Base-by-base conservation (phyloP, 2,113 vertebrate genomes). In the Vicugna pacos region DNA sequence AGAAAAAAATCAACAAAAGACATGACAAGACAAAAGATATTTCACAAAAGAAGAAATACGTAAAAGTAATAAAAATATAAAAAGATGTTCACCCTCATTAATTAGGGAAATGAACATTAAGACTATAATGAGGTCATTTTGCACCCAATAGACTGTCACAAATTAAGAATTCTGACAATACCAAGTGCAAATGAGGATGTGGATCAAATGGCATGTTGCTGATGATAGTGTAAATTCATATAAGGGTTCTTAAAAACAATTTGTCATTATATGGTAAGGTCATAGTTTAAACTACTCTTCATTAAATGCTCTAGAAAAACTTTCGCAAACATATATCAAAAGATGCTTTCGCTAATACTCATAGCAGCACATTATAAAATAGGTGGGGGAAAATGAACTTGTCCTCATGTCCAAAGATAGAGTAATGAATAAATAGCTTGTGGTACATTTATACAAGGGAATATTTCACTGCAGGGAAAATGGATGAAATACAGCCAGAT, bases 11-110 rank as follows among this genome's bases (percentile, higher is more conserved):
- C 30, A 19, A 58, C 35, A 80, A 86, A 93, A 70, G 1, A n/a
- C 19, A 24, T 46, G 5, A 92, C 28, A 75, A 62, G 62, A 91
- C 22, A 72, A 38, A 62, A 94, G 17, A 4, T 32, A 75, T 56
- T 69, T 97, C 15, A 81, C 32, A 60, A 46, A 54, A 60, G 20
- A 93, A 82, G 22, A 84, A 65, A 48, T 20, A 76, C 13, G 7
- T 24, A 86, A 92, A 28, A 70, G 22, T 58, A 94, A 73, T 79
- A 54, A 92, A 93, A 95, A 85, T 8, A 79, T 19, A 46, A 79
- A 62, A 64, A 75, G 38, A 46, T 60, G 24, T 58, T 54, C 9
- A 67, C 12, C 28, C 8, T 89, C 42, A 67, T 14, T 38, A 58
- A 67, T 54, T 42, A 80, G 15, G 13, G 8, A 92, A 76, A 90